These are phyloP conservation scores for Tridacna gigas DNA, from an alignment of 2,888 invertebrate genomes.

Conservation along the genomic window DNA sequence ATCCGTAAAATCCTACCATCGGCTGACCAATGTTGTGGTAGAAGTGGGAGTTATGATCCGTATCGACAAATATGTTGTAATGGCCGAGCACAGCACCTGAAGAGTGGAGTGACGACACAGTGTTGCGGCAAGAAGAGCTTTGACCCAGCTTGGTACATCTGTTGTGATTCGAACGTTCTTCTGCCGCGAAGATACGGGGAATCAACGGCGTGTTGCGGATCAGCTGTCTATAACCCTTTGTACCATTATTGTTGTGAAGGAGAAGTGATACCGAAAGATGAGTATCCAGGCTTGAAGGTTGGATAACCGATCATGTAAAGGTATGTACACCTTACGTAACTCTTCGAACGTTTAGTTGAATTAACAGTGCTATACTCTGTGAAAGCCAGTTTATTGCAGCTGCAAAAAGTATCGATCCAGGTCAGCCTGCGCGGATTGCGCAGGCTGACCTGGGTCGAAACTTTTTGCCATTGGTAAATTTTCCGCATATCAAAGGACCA, in stretches of 20 bases:
- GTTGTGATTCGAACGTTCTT: constrained; percentile 31
- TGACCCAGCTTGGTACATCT: constrained; percentile 34
- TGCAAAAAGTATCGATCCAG: no score
- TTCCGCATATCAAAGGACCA: no score
- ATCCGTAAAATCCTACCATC: constrained; percentile 15
- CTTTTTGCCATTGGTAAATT: no score
- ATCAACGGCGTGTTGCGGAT: constrained; percentile 41
- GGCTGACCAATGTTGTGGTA: constrained; percentile 41
- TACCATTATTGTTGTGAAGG: constrained; percentile 35
- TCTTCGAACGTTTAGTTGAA: no score
- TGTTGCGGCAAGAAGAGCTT: constrained; percentile 36
- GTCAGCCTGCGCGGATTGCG: no score
- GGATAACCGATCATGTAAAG: no score
- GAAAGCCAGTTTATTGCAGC: no score
- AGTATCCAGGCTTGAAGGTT: neutral
- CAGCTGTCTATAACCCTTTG: constrained; percentile 27
- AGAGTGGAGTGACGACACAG: constrained; percentile 27
- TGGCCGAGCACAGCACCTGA: constrained; percentile 14
- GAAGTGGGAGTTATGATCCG: constrained; percentile 17
- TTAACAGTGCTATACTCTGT: no score
- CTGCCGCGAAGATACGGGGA: constrained; percentile 29
- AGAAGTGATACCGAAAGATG: constrained; percentile 9
- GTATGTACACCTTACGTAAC: no score
- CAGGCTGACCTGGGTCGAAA: no score
- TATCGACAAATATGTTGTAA: constrained; percentile 40